Evolutionary conservation across 2,888 invertebrate genomes (phyloP).

Genomic region (Acanthosepion esculentum): DNA sequence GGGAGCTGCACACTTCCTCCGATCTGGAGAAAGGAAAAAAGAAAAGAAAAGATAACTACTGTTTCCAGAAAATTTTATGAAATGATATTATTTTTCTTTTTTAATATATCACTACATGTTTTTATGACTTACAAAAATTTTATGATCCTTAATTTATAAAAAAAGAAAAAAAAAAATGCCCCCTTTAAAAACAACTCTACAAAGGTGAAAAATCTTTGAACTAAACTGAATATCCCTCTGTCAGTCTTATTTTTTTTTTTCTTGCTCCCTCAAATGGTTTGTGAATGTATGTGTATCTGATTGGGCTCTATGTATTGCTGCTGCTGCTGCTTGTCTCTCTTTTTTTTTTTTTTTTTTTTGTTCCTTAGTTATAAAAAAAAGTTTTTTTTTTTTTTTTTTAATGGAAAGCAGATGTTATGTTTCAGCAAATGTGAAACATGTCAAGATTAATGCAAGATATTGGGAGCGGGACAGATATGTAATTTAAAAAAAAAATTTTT

Average conservation of each 20-base stretch:
- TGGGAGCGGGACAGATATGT: neutral
- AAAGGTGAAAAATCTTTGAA: neutral
- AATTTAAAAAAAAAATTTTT: neutral
- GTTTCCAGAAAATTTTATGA: neutral
- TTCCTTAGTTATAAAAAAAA: neutral
- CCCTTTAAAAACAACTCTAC: neutral
- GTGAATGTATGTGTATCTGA: neutral
- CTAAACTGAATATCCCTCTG: neutral
- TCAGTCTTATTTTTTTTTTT: neutral
- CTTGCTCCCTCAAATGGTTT: neutral
- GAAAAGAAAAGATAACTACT: neutral
- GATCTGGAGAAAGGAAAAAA: neutral
- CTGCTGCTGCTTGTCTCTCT: neutral
- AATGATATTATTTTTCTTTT: conserved; percentile 4
- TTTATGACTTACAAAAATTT: neutral
- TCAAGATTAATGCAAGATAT: conserved; percentile 33
- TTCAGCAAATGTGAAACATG: neutral
- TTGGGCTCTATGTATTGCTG: neutral
- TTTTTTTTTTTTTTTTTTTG: neutral
- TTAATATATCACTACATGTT: neutral
- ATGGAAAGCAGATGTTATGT: neutral
- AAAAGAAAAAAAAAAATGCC: neutral
- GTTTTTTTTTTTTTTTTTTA: neutral
- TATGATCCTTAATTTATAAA: conserved; percentile 22
- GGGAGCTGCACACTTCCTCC: neutral